Evolutionary conservation across 2,113 vertebrate genomes (phyloP), one percentile per base, ranked within the genome.

Genomic region (Ranitomeya variabilis): DNA sequence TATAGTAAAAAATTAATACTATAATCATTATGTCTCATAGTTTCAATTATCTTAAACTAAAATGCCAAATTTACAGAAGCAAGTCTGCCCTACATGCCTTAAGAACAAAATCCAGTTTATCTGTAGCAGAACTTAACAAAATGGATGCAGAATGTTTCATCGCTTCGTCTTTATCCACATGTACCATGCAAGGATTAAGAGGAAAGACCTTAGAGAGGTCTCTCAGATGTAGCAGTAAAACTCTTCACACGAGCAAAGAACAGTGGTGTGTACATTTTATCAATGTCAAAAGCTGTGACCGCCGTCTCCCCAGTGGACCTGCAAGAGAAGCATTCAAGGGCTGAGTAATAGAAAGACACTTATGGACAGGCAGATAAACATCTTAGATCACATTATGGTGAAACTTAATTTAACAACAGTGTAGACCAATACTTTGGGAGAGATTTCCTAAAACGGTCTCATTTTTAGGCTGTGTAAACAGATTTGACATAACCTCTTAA

Each of bases 191-290:
- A 90, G 90, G 92, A 77, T 12, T 89, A 73, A 90, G 23, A 90
- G 89, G 80, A 93, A 31, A 90, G 89, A 90, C 13, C 91, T 96
- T 93, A 99, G 89, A 99, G 96, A 0, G 98, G 98, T 91, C 96
- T 96, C 91, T 98, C 97, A 0, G 98, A 98, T 91, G 95, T 95
- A 0, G 98, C 96, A n/a, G 97, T 99, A 91, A 97, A 99, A 93
- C 97, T 98, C 94, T 97, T 99, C 92, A 98, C 98, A 88, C 98
- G 97, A 91, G 97, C 96, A 91, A 99, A 99, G 94, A 95, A 96
- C 94, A 99, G 93, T 23, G 98, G 98, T 3, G 97, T 95, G 91
- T 99, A 99, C 97, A 97, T 99, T 93, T 96, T 97, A 95, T 99
- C 97, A 64, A 99, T 95, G 91, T 99, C 97, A 15, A 99, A 99